Base-by-base conservation (phyloP, 1,140 invertebrate genomes). In the Drosophila suzukii region DNA sequence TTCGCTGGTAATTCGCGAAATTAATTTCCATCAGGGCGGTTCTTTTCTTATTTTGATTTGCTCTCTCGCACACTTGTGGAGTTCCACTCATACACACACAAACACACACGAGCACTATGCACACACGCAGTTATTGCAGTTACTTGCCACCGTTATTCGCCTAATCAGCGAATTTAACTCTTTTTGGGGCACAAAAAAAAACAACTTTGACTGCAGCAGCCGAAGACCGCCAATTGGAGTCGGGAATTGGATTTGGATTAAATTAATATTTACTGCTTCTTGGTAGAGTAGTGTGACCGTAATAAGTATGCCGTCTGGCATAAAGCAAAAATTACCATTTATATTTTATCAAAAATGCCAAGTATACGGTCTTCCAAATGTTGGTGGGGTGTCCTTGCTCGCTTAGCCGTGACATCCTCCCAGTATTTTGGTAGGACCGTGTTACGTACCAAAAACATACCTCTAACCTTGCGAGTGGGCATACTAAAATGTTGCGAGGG, bases 1-100 rank as follows among this genome's bases (percentile, higher is more conserved):
- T 83, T 89, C 43, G 67, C 58, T 59, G 54, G 47, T 44, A 63
- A 71, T 79, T 83, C 68, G 50, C 43, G 53, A 50, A 57, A 77
- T 80, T 61, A 80, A 80, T 51, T 83, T 83, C 84, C 83, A 88
- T 88, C 79, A 88, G 83, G 83, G 59, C 74, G 62, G 38, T 53
- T 51, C 53, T 78, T 39, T 75, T 75, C 75, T 88, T 89, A 89
- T 88, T 88, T 88, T 89, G 84, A 89, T 85, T 79, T 89, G 61
- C 70, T 74, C 67, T 73, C 76, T 73, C 79, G 63, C 83, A 86
- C 83, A 88, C 83, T 88, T 88, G 83, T 88, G 83, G 83, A 88
- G 83, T 83, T 79, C 43, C 54, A 56, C 36, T 43, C 56, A 17
- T 73, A 72, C 49, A 30, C 51, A 59, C 43, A 24, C 39, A 56